Evolutionary conservation across 1,140 invertebrate genomes (phyloP), one percentile per base, ranked within the genome.

Genomic region (Brachionus plicatilis): DNA sequence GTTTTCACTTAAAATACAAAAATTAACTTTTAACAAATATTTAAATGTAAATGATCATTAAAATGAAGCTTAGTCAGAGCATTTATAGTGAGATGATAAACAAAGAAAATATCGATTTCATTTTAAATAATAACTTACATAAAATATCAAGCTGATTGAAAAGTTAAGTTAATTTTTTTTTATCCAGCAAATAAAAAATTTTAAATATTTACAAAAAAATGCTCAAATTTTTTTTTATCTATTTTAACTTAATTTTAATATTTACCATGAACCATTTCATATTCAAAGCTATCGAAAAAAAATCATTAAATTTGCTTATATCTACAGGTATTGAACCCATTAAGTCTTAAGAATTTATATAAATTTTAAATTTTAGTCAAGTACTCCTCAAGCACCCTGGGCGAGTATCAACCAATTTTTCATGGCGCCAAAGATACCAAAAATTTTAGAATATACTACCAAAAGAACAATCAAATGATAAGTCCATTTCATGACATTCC

Each of bases 401-500:
- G 24, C 3, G 11, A 76, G 4, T 76, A 76, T 14, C 17, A 53
- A 50, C n/a, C 45, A 47, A 76, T 76, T 17, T 29, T 20, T 14
- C 43, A 50, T 76, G 72, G 72, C n/a, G 27, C 27, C 9, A 45
- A 76, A 29, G 72, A 82, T 68, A 82, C 79, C 0, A 82, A 60
- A 82, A 65, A 33, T 47, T 82, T 82, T 68, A 14, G 65, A 20
- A 60, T 82, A 24, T 82, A 65, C 41, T 65, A 43, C 66, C 17
- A 82, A 37, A 60, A 82, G 12, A 47, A 43, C 29, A 75, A 93
- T 87, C 93, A 93, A 17, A 92, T 94, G 27, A 93, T 99, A 87
- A 99, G 96, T 17, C 96, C 97, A 11, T 93, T 99, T 89, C 98
- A 99, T 91, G 97, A 99, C 91, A 98, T 99, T 92, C 97, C 97